phyloP scores from a whole-genome alignment of 2,113 vertebrate genomes.

The Orthochromis malagaraziensis region DNA sequence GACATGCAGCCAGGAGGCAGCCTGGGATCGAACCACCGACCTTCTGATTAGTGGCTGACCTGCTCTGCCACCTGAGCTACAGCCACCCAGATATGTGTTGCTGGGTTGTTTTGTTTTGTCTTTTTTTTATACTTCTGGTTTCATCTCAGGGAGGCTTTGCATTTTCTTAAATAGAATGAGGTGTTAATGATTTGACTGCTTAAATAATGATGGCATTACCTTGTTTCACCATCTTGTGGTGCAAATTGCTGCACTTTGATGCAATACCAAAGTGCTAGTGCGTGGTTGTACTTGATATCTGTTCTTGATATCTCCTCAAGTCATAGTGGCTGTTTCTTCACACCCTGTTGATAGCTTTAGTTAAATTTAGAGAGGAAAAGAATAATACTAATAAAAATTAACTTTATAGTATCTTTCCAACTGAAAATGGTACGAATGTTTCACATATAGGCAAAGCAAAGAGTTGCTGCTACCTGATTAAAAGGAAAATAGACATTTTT shows the following conservation, averaged over 20 bases:
- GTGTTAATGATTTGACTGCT: not conserved
- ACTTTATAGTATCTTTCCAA: not conserved
- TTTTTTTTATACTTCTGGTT: not conserved
- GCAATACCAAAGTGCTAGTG: not conserved
- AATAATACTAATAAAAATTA: not conserved
- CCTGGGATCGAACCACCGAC: too few species aligned
- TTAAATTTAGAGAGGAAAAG: not conserved
- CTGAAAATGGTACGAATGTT: accelerated
- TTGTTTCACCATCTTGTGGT: not conserved
- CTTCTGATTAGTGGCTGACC: too few species aligned
- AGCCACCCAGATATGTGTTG: not conserved
- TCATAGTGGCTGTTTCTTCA: not conserved
- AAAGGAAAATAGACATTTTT: not conserved
- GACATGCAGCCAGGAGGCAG: too few species aligned
- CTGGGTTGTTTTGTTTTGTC: not conserved
- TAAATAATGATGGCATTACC: not conserved
- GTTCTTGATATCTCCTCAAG: not conserved
- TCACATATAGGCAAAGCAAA: not conserved
- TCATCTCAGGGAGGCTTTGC: not conserved
- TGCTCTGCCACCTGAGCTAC: too few species aligned
- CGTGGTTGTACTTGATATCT: not conserved
- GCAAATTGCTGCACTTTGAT: not conserved
- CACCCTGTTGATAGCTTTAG: not conserved
- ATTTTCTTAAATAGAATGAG: not conserved
- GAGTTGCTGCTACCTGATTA: not conserved